phyloP scores from a whole-genome alignment of 2,113 vertebrate species.

The Thryonomys swinderianus region DNA sequence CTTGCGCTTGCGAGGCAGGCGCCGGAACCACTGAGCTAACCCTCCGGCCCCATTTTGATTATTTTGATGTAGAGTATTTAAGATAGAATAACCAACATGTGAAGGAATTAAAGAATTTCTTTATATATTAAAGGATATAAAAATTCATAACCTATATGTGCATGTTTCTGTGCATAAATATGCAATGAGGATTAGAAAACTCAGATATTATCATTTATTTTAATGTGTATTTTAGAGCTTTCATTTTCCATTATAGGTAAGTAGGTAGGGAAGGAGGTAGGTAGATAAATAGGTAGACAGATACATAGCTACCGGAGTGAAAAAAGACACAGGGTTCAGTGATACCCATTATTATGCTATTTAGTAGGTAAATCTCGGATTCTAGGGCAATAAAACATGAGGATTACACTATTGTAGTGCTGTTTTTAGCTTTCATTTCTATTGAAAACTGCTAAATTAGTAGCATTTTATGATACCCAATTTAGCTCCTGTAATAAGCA shows the following conservation, averaged over 20 bases:
- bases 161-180: not conserved
- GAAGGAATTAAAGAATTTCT: not conserved
- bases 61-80: not conserved
- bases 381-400: slow-evolving; percentile 71
- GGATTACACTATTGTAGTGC: slow-evolving; percentile 72
- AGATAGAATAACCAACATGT: not conserved
- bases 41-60: too few relatives aligned
- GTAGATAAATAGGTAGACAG: not conserved
- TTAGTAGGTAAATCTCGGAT: slow-evolving; percentile 64
- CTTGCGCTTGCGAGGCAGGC: too few relatives aligned
- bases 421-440: slow-evolving; percentile 85
- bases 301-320: not conserved
- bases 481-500: slow-evolving; percentile 88
- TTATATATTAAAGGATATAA: slow-evolving; percentile 38
- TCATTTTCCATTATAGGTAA: not conserved
- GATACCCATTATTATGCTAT: not conserved
- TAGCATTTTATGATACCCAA: slow-evolving; percentile 86
- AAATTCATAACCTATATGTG: not conserved
- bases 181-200: not conserved
- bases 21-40: too few relatives aligned
- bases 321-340: not conserved
- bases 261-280: not conserved
- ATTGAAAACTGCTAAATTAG: slow-evolving; percentile 85
- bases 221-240: not conserved
- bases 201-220: not conserved